Conservation (phyloP, 2,797 vertebrate species). For the Karalla daura region DNA sequence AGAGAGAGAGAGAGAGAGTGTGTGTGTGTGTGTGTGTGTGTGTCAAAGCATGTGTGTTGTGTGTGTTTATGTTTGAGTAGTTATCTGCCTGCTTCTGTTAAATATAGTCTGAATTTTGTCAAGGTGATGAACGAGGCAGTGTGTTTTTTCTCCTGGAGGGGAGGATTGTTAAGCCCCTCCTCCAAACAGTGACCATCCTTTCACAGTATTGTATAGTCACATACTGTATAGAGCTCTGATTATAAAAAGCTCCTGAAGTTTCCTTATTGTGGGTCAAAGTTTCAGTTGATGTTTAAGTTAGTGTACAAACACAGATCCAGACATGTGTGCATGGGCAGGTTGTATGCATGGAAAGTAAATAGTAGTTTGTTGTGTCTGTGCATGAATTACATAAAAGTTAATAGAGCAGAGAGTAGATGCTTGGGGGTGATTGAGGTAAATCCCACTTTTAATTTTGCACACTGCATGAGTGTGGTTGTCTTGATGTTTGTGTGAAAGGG, state of each 20-base stretch:
- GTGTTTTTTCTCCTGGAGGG: constrained; percentile 2
- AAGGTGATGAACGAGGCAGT: constrained; percentile 14
- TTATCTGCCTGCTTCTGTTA: neutral
- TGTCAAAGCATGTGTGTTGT: neutral
- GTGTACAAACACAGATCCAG: too few species aligned
- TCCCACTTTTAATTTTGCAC: constrained; percentile 10
- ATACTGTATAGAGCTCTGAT: too few species aligned
- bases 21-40: constrained; percentile 11
- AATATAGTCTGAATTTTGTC: constrained; percentile 24
- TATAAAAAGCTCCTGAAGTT: too few species aligned
- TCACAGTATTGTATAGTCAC: neutral
- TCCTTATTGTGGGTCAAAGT: too few species aligned
- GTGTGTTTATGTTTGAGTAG: too few species aligned
- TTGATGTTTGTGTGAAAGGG: neutral
- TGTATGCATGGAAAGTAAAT: too few species aligned
- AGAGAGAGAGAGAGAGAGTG: constrained; percentile 11
- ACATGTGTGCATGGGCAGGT: too few species aligned
- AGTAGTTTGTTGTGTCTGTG: too few species aligned
- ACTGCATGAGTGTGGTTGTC: neutral
- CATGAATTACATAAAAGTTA: too few species aligned
- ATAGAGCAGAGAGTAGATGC: neutral
- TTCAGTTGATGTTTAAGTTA: too few species aligned
- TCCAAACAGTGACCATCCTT: neutral
- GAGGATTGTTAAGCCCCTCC: neutral
- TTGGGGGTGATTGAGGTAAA: neutral